Conservation (phyloP, 2,888 invertebrate species). For the Troides helena region DNA sequence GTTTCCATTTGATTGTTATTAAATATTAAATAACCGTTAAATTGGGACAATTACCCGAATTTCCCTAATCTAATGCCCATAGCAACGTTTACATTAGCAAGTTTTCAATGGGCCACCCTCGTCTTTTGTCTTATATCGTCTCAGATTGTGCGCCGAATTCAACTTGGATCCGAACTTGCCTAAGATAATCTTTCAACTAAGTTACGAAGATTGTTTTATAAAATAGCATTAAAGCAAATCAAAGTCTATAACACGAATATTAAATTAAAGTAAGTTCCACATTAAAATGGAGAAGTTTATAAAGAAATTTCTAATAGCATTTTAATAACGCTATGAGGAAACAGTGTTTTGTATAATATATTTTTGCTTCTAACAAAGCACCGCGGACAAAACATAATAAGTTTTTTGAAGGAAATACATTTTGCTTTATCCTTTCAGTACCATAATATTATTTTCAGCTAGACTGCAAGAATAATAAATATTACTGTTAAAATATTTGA, state of each 20-base stretch:
- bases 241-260: conserved; percentile 11
- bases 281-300: background rate
- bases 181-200: conserved; percentile 27
- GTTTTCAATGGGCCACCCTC: conserved; percentile 21
- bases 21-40: conserved; percentile 6
- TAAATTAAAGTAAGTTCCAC: conserved; percentile 9
- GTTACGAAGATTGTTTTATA: conserved; percentile 16
- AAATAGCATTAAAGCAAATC: conserved; percentile 19
- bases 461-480: conserved; percentile 3
- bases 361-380: too few relatives aligned
- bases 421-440: conserved; percentile 12
- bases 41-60: background rate
- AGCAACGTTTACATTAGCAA: conserved; percentile 19
- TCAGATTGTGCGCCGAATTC: conserved; percentile 6
- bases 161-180: conserved; percentile 22
- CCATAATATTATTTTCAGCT: background rate
- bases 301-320: background rate
- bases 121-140: conserved; percentile 20
- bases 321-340: too few relatives aligned
- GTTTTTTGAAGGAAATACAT: conserved; percentile 14
- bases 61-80: conserved; percentile 13
- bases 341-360: too few relatives aligned
- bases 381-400: background rate
- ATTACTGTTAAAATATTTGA: too few relatives aligned
- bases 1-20: conserved; percentile 4